phyloP scores from a whole-genome alignment of 2,797 vertebrate species.

The Pangasius djambal region DNA sequence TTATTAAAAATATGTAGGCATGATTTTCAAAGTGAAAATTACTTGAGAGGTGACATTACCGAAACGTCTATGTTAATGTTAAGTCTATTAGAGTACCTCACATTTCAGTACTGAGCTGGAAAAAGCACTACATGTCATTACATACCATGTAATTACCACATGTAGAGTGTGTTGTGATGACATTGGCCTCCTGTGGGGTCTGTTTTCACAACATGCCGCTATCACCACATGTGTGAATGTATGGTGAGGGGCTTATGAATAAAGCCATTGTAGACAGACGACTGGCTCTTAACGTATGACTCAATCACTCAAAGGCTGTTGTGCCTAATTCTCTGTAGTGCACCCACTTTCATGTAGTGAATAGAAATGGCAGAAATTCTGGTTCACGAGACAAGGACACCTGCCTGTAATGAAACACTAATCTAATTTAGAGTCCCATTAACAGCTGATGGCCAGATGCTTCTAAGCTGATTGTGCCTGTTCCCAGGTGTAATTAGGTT shows the following conservation, averaged over 20 bases:
- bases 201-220: conserved; percentile 66
- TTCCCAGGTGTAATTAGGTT: background rate
- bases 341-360: conserved; percentile 39
- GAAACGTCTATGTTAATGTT: background rate
- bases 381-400: background rate
- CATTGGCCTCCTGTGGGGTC: conserved; percentile 50
- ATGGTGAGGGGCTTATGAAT: conserved; percentile 43
- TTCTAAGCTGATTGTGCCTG: background rate
- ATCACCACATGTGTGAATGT: conserved; percentile 58
- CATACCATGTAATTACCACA: conserved; percentile 42
- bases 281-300: conserved; percentile 58
- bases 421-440: background rate
- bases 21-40: background rate
- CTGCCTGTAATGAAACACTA: background rate
- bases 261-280: conserved; percentile 55
- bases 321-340: conserved; percentile 15
- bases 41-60: background rate
- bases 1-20: background rate
- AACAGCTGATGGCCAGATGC: background rate
- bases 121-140: conserved; percentile 28
- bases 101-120: conserved; percentile 1
- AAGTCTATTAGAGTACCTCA: background rate
- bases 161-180: conserved; percentile 59
- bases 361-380: conserved; percentile 61
- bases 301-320: conserved; percentile 43